These are phyloP conservation scores for Blastobasis adustella DNA, from an alignment of 2,888 invertebrate species.

Conservation along the genomic window DNA sequence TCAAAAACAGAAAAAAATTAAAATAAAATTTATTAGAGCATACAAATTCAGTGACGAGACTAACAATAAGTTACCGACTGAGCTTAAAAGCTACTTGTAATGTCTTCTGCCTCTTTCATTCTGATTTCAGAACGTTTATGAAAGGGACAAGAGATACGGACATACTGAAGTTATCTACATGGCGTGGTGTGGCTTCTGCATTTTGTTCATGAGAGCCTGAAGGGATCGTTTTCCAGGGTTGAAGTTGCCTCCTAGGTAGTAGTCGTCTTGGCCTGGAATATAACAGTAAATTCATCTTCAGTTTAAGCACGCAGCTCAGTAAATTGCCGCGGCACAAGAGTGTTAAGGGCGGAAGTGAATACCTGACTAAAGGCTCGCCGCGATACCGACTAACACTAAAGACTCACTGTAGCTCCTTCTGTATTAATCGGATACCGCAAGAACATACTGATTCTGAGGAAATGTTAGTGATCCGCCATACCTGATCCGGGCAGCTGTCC, in stretches of 20 bases:
- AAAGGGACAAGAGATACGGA: constrained; percentile 1
- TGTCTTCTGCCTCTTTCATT: background rate
- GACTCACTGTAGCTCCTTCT: too few relatives aligned
- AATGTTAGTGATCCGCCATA: constrained; percentile 5
- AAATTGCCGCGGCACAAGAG: too few relatives aligned
- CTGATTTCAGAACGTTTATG: background rate
- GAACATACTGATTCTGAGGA: too few relatives aligned
- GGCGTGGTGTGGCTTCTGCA: constrained; percentile 2
- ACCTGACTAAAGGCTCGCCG: too few relatives aligned
- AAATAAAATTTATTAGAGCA: too few relatives aligned
- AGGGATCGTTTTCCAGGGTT: constrained; percentile 52
- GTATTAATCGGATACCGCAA: too few relatives aligned
- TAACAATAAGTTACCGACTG: too few relatives aligned
- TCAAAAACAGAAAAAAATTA: too few relatives aligned
- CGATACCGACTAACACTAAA: too few relatives aligned
- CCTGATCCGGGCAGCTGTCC: constrained; percentile 35
- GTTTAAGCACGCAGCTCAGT: too few relatives aligned
- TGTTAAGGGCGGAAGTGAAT: too few relatives aligned
- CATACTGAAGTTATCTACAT: background rate
- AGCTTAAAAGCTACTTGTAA: background rate
- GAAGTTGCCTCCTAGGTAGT: constrained; percentile 49
- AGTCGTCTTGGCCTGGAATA: constrained; percentile 30
- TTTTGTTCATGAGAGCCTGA: constrained; percentile 5
- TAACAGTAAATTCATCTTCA: background rate
- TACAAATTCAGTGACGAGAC: too few relatives aligned